These are phyloP conservation scores for Myotis planiceps DNA, from an alignment of 2,797 vertebrate genomes.

Conservation along the genomic window DNA sequence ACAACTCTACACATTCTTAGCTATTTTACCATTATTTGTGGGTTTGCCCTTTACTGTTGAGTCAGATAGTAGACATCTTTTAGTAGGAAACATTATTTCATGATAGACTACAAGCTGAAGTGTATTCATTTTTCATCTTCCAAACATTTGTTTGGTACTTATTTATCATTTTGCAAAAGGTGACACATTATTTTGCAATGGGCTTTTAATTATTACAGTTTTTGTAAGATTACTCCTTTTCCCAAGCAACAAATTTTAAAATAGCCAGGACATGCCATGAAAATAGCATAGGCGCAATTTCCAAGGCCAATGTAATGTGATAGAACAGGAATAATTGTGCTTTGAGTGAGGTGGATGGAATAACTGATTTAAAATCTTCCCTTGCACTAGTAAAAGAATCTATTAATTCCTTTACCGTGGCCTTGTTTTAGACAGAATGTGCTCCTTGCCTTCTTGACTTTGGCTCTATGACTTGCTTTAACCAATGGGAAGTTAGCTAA, in stretches of 20 bases:
- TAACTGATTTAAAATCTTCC: background rate
- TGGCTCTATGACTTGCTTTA: background rate
- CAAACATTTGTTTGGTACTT: background rate
- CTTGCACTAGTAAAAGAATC: background rate
- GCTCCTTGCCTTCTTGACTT: background rate
- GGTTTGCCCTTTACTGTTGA: constrained; percentile 1
- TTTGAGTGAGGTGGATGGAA: background rate
- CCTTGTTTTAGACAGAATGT: background rate
- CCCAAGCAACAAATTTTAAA: background rate
- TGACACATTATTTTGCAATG: constrained; percentile 4
- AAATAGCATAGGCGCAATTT: background rate
- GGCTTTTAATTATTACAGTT: background rate
- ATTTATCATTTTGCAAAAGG: background rate
- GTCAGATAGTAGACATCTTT: background rate
- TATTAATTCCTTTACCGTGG: background rate
- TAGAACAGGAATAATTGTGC: background rate
- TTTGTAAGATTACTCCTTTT: constrained; percentile 26
- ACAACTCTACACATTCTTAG: background rate
- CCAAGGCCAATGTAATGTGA: background rate
- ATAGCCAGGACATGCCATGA: background rate
- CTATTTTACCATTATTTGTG: background rate
- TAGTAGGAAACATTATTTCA: constrained; percentile 21
- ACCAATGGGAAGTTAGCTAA: background rate
- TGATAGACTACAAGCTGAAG: background rate
- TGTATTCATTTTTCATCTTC: background rate